These are phyloP conservation scores for Eleginops maclovinus DNA, from an alignment of 2,113 vertebrate species.

Conservation along the genomic window DNA sequence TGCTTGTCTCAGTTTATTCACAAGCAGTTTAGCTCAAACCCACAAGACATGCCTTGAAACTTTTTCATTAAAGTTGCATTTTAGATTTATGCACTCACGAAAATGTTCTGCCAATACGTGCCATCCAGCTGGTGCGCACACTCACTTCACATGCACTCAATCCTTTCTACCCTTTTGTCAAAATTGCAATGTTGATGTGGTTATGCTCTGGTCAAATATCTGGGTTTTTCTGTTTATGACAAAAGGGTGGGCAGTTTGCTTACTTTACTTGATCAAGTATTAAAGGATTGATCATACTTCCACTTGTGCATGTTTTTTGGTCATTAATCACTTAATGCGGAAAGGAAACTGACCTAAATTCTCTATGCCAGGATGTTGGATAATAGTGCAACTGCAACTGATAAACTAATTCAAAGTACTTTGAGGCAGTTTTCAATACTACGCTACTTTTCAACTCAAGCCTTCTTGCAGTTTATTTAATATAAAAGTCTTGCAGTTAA, in stretches of 20 bases:
- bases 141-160: neutral
- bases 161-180: neutral
- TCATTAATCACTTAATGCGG: neutral
- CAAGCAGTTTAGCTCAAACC: constrained; percentile 8
- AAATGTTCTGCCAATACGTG: neutral
- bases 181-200: neutral
- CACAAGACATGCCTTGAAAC: neutral
- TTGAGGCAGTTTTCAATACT: neutral
- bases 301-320: neutral
- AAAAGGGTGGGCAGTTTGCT: neutral
- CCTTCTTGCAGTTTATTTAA: neutral
- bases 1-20: neutral
- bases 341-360: neutral
- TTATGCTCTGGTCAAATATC: neutral
- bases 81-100: neutral
- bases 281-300: neutral
- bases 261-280: neutral
- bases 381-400: neutral
- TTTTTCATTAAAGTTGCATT: constrained; percentile 36
- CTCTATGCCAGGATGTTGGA: neutral
- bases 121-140: neutral
- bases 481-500: too few species aligned
- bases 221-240: neutral
- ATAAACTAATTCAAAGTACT: neutral
- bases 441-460: neutral